Base-by-base conservation (phyloP, 2,888 invertebrate genomes). In the Chymomyza procnemis region DNA sequence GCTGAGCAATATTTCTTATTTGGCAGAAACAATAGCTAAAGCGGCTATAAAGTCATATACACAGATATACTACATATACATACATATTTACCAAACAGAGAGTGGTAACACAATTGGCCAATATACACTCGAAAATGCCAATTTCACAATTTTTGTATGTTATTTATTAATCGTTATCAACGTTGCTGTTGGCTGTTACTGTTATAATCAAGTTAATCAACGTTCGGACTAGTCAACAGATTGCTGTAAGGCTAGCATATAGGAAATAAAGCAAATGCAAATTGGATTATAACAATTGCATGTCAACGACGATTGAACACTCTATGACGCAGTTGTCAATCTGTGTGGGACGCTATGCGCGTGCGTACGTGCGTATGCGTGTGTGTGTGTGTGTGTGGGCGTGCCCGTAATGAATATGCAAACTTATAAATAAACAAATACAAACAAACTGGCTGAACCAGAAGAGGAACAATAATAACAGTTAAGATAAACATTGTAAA, bases 121-220 rank as follows among this genome's bases (percentile, higher is more conserved):
- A 85, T 81, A 80, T 26, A 72, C 75, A 81, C 81, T 85, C 65
- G 72, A 83, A 82, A 73, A 65, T 85, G 81, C 80, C 85, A 81
- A 85, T 80, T 71, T 65, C 61, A 67, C 67, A 60, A 67, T 63
- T 80, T 67, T 69, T 68, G 70, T 64, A 59, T 34, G 66, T 59
- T 58, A 61, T 61, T 61, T 55, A 56, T 55, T 56, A 58, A 6
- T 52, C 52, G 19, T 34, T 58, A 30, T 64, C 50, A 12, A 9
- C 9, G 34, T 41, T 12, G 34, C 34, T 12, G 34, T 12, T 12
- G 30, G 34, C 34, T 4, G 34, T 5, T 8, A 9, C 34, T 41
- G 34, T 41, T 9, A 4, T 84, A 80, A 81, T 82, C 80, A 71
- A 82, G 71, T 79, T 70, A 77, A 63, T 61, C 62, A 71, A 58